Base-by-base conservation (phyloP, 2,888 invertebrate genomes). In the Mallateleia sp. region DNA sequence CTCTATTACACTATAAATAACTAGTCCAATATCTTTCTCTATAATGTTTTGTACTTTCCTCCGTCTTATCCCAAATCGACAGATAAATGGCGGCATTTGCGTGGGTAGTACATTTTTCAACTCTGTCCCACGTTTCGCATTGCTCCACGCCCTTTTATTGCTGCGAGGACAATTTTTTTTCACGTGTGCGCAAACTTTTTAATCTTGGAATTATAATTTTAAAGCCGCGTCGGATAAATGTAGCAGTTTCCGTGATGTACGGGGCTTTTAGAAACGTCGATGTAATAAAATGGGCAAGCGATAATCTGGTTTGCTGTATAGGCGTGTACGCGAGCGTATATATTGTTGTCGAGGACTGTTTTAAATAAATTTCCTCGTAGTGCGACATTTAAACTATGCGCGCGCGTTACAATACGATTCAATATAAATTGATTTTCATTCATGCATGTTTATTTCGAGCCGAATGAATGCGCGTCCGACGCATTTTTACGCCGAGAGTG, bases 11-110 rank as follows among this genome's bases (percentile, higher is more conserved):
- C 69, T 62, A 82, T 82, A 82, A 82, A 82, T 82, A 82, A 75
- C 82, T 82, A 69, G 75, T 82, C 56, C 82, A 82, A 83, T 83
- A 77, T 83, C 69, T 77, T 77, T 83, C 62, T 83, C 75, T 71
- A 64, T 83, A 82, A 69, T 56, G 83, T 77, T 77, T 77, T 38
- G 69, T 83, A 77, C 71, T 74, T 77, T 71, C 32, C 71, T 32
- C 24, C 64, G 71, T 71, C 83, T 83, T 83, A 71, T 77, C 75
- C 83, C 50, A 77, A 83, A 83, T 77, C 77, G 83, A 83, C 83
- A 71, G 64, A 77, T 83, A 83, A 83, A 77, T 77, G 75, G 69
- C 82, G 67, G 82, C 25, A 75, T 75, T 82, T 75, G 69, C 75
- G 82, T 75, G 67, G 82, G 82, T 32, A 7, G 62, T 38, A 60